Conservation (phyloP, 37 sponge, comb jelly and placozoan genomes). For the Diacarnus erythraeanus region DNA sequence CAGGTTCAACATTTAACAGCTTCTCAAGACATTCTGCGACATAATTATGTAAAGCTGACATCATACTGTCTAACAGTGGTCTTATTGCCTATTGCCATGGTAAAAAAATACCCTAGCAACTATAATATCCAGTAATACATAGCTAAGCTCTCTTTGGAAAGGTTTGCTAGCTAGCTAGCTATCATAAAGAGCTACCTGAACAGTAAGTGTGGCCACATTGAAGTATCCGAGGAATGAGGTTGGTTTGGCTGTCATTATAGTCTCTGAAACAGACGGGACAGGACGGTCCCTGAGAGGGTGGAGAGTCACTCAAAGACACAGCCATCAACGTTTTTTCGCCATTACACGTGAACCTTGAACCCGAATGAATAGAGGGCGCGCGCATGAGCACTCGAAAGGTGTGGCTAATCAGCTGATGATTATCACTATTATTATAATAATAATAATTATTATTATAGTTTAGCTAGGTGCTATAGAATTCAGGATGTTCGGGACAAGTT, state of each 20-base stretch:
- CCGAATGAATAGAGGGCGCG: not conserved
- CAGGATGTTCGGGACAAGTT: slow-evolving; percentile 83
- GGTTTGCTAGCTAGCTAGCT: not conserved
- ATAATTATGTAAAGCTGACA: no score
- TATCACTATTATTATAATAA: no score
- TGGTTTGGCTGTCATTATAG: slow-evolving; percentile 48
- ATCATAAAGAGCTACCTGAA: slow-evolving; percentile 35
- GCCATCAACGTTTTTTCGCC: slow-evolving; percentile 10
- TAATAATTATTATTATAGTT: no score
- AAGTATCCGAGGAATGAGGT: slow-evolving; percentile 65
- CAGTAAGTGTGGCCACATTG: slow-evolving; percentile 82
- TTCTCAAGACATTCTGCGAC: slow-evolving; percentile 50
- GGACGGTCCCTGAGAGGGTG: slow-evolving; percentile 19
- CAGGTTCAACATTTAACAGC: slow-evolving; percentile 32
- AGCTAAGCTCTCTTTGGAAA: not conserved
- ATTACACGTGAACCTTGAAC: no score
- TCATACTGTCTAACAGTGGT: no score
- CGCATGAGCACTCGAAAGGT: no score
- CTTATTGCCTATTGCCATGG: no score
- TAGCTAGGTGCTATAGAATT: no score
- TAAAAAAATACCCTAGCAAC: no score
- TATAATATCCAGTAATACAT: no score
- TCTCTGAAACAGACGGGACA: slow-evolving; percentile 71
- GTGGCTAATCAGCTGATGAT: no score
- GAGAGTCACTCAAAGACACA: slow-evolving; percentile 23